Evolutionary conservation across 2,113 vertebrate species (phyloP), one percentile per base, ranked within the genome.

Genomic region (Sorex fumeus): DNA sequence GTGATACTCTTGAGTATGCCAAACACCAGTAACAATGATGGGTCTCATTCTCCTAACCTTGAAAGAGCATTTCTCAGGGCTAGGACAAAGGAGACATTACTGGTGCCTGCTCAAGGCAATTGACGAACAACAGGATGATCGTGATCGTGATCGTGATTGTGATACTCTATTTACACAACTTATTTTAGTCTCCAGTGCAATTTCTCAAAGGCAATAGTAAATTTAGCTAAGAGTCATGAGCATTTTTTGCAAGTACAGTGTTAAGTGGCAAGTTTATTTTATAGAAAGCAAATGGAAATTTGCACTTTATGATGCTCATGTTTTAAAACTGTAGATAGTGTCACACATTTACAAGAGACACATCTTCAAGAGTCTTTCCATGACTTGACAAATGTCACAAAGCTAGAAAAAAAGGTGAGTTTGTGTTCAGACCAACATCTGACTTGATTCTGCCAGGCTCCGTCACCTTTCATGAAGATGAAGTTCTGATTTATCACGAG

Each of bases 181-280:
- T 91, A 71, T 62, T 83, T 75, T 69, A 74, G 85, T 74, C 57
- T 66, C n/a, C 4, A 88, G 18, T 88, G 66, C 19, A 32, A 30
- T 85, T 85, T 81, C 32, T 36, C 3, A n/a, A 83, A 32, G 30
- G 64, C 34, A 25, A 2, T 45, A 43, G n/a, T 64, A 12, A 79
- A n/a, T 76, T 83, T 30, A 75, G 2, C 40, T 9, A 64, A 79
- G 11, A 13, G 40, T 43, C 78, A 34, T 67, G 64, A 64, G 36
- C 8, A 78, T 11, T 70, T 5, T 70, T 0, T 43, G 34, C 23
- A 27, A 27, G 19, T 57, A 53, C 1, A 23, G 2, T 40, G 23
- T 2, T 87, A 34, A 34, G 28, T 34, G 13, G 30, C 18, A 3
- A 87, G 30, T 13, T 72, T 72, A 4, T 71, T 40, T 15, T 6